phyloP scores from a whole-genome alignment of 2,113 vertebrate species.

The Atrichornis clamosus region DNA sequence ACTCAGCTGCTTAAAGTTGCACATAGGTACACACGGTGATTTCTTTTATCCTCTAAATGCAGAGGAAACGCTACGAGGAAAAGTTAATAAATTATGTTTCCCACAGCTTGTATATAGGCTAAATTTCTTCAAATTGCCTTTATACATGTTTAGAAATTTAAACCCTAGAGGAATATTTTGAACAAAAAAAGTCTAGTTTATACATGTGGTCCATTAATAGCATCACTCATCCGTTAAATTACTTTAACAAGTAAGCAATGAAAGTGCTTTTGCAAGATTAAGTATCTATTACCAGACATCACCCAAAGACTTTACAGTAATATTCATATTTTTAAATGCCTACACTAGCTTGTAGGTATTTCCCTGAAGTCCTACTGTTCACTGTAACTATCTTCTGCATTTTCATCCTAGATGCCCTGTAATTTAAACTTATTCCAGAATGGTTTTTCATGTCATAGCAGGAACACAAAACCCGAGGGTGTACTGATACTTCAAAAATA shows the following conservation, averaged over 20 bases:
- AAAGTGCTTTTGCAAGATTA: conserved; percentile 15
- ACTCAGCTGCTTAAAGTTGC: neutral
- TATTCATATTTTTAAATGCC: neutral
- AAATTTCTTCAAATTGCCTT: neutral
- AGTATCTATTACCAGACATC: neutral
- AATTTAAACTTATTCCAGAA: conserved; percentile 31
- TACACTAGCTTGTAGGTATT: neutral
- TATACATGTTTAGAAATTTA: conserved; percentile 3
- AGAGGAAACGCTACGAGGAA: neutral
- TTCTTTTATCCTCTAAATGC: neutral
- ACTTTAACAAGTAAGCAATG: conserved; percentile 47
- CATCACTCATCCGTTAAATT: conserved; percentile 39
- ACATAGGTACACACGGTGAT: neutral
- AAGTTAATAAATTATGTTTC: neutral
- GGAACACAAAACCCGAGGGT: conserved; percentile 17
- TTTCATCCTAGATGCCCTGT: conserved; percentile 2
- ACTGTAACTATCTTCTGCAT: neutral
- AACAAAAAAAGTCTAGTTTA: neutral
- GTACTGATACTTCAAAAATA: neutral
- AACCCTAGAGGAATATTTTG: conserved; percentile 1
- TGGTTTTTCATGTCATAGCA: neutral
- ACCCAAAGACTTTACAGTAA: neutral
- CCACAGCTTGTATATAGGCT: neutral
- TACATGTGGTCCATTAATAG: conserved; percentile 30
- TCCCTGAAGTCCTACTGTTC: neutral